Evolutionary conservation across 2,113 vertebrate species (phyloP), one percentile per base, ranked within the genome.

Genomic region (Gasterosteus nipponicus): DNA sequence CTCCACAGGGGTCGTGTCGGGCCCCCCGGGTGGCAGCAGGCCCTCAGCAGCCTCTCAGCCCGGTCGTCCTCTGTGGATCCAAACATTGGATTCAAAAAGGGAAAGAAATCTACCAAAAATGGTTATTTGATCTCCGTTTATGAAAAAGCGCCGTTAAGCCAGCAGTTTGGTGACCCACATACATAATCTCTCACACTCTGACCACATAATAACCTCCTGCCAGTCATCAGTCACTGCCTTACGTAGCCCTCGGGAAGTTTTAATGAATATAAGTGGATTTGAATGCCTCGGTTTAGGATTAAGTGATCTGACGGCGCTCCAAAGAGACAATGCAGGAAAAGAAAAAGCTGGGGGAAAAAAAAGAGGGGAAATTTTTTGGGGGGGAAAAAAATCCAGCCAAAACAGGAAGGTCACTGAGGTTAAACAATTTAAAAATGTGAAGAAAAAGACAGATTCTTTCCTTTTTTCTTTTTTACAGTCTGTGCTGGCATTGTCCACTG

Each of bases 91-190:
- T 7, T 42, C 0, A 16, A 33, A 42, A 63, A 4, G 3, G 31
- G 3, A 12, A 8, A 38, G 31, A 62, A 35, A 31, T 8, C 31
- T 22, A 10, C 31, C 10, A 31, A 71, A 56, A 56, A 31, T 19
- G 38, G n/a, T 58, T 3, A 63, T 54, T 19, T 72, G 19, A 29
- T 46, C n/a, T 47, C 15, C 26, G 4, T 65, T 75, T 26, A 53
- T 64, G 26, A 78, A 56, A 63, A 56, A 66, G 49, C 2, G 0
- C 33, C 42, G 7, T 2, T 1, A 14, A 56, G 3, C 69, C 42
- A 44, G 49, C 16, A 35, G 51, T 60, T 78, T 53, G 64, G 64
- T 74, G 82, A 81, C 73, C 64, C 69, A 69, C 64, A 77, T 85
- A 41, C 56, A 46, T 70, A 54, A 75, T 78, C n/a, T 38, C 15